These are phyloP conservation scores for Drosophila sturtevanti DNA, from an alignment of 1,140 invertebrate genomes.

Conservation along the genomic window DNA sequence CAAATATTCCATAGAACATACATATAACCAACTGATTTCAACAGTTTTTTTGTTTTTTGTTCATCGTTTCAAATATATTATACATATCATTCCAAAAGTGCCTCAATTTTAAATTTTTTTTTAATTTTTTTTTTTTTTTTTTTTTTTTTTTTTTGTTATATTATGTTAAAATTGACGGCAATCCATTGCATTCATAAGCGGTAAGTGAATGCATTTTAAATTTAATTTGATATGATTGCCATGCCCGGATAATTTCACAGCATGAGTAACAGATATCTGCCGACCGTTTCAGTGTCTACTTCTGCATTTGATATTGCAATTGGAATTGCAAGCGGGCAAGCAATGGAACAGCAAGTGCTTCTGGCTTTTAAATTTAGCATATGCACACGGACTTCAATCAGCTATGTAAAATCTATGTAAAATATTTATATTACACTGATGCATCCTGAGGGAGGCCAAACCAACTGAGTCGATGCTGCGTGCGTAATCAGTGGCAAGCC, in stretches of 20 bases:
- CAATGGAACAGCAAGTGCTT: conserved; percentile 10
- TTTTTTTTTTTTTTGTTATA: background rate
- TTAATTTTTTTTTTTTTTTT: background rate
- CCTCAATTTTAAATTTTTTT: too few relatives aligned
- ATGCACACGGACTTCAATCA: conserved; percentile 74
- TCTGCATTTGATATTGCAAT: background rate
- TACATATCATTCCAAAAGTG: too few relatives aligned
- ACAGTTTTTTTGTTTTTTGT: background rate
- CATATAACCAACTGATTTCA: too few relatives aligned
- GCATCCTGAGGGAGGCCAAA: conserved; percentile 43
- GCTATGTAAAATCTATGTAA: conserved; percentile 80
- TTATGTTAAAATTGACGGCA: background rate
- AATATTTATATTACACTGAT: conserved; percentile 77
- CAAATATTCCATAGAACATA: too few relatives aligned
- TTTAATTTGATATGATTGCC: conserved; percentile 72
- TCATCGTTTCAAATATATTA: too few relatives aligned
- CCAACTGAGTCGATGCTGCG: conserved; percentile 31
- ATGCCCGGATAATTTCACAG: conserved; percentile 56
- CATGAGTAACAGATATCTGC: conserved; percentile 13
- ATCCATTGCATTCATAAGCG: background rate
- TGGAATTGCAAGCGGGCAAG: background rate
- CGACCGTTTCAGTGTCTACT: background rate
- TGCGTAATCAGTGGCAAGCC: conserved; percentile 54
- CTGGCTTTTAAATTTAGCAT: conserved; percentile 43
- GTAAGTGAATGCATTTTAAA: conserved; percentile 44